A percentile compares a stretch with the other conserved stretches of the same genome.
Conservation (phyloP, 2,888 invertebrate genomes). For the Marasmarcha lunaedactyla region DNA sequence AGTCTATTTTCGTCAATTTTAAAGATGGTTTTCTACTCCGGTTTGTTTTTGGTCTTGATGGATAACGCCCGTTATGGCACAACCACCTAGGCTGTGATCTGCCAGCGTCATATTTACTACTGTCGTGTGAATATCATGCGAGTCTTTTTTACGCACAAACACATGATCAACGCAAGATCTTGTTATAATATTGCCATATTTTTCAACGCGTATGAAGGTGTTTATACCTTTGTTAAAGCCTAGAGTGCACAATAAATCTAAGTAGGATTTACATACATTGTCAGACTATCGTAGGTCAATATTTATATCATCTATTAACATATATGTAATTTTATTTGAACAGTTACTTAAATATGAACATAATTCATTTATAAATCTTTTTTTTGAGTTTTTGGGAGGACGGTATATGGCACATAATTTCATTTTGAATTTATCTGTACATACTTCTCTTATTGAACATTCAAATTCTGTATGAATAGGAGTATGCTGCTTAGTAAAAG, state of each 20-base stretch:
- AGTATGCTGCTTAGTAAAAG: neutral
- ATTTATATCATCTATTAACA: constrained; percentile 10
- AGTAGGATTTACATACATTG: neutral
- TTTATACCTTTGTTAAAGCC: constrained; percentile 8
- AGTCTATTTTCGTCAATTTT: constrained; percentile 1
- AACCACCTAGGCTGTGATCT: constrained; percentile 11
- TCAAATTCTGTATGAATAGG: constrained; percentile 1
- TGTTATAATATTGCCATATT: constrained; percentile 3
- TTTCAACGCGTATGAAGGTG: constrained; percentile 11
- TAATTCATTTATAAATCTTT: constrained; percentile 5
- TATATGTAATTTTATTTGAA: neutral
- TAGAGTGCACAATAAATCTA: constrained; percentile 3
- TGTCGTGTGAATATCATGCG: constrained; percentile 1
- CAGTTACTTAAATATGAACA: neutral
- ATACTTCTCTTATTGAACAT: constrained; percentile 3
- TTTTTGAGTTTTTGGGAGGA: constrained; percentile 9
- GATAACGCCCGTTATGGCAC: constrained; percentile 1
- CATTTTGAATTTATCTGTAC: neutral
- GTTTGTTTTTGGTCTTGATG: no score
- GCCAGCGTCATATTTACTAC: constrained; percentile 6
- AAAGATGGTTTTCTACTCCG: no score
- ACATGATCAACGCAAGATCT: constrained; percentile 12
- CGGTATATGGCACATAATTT: constrained; percentile 9
- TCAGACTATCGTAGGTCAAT: constrained; percentile 4
- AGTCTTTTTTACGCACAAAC: constrained; percentile 3